phyloP scores from a whole-genome alignment of 1,140 invertebrate species.

The Vanessa atalanta region DNA sequence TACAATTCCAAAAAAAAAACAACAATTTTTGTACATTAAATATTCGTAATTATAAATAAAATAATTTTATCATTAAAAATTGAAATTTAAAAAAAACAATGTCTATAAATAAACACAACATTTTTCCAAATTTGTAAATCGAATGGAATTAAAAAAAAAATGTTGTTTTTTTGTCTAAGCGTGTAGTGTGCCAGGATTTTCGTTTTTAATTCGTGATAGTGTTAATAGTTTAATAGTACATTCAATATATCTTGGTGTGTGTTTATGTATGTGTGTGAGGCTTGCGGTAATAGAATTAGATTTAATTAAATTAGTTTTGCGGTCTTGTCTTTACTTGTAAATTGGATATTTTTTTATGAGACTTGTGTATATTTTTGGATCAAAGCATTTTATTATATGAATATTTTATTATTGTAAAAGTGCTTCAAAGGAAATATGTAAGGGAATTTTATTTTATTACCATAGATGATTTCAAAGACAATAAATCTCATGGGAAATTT shows the following conservation, averaged over 20 bases:
- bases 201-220: slow-evolving; percentile 1
- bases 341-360: slow-evolving; percentile 27
- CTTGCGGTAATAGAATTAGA: slow-evolving; percentile 69
- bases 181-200: not conserved
- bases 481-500: not conserved
- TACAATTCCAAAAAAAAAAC: slow-evolving; percentile 19
- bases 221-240: not conserved
- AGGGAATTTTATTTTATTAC: not conserved
- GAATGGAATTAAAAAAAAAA: not conserved
- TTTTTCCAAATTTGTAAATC: slow-evolving; percentile 15
- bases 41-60: not conserved
- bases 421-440: not conserved
- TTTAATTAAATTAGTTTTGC: slow-evolving; percentile 71
- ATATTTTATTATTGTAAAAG: not conserved
- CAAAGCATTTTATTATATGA: not conserved
- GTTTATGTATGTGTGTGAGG: slow-evolving; percentile 28
- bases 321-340: slow-evolving; percentile 42
- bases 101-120: not conserved
- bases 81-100: not conserved
- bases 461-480: not conserved
- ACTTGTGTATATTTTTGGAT: slow-evolving; percentile 8
- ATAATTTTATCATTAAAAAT: not conserved
- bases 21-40: slow-evolving; percentile 4
- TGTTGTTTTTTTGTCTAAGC: slow-evolving; percentile 27
- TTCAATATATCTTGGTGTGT: slow-evolving; percentile 7